Conservation (phyloP, 2,888 invertebrate species). For the Chydorus sphaericus region DNA sequence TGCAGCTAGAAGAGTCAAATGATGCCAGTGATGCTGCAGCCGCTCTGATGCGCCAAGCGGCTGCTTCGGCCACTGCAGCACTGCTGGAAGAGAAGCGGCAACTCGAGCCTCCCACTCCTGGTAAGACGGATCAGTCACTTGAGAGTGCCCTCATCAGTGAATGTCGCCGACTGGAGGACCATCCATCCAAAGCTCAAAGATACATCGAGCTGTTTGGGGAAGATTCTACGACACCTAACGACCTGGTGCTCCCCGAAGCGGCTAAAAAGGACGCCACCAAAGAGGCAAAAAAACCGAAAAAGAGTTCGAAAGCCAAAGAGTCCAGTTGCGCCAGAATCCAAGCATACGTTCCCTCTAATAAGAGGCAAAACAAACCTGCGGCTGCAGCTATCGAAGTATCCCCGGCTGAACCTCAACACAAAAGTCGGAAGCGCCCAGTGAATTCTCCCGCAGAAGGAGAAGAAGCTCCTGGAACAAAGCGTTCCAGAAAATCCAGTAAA, state of each 20-base stretch:
- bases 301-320: too few species aligned
- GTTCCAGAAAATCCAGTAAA: too few species aligned
- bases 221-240: background rate
- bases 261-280: too few species aligned
- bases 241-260: background rate
- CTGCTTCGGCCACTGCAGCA: background rate
- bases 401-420: too few species aligned
- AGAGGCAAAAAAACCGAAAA: too few species aligned
- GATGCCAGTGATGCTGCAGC: background rate
- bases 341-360: too few species aligned
- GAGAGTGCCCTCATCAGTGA: slow-evolving; percentile 3
- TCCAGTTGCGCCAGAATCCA: too few species aligned
- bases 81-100: background rate
- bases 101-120: background rate
- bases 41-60: background rate
- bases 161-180: background rate
- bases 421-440: too few species aligned
- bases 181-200: background rate
- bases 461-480: too few species aligned
- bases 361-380: too few species aligned
- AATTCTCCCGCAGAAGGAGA: too few species aligned
- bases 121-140: slow-evolving; percentile 1
- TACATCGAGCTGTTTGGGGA: slow-evolving; percentile 5
- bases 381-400: too few species aligned
- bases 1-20: background rate